Percentiles rank a stretch among this genome's conserved stretches.
Conservation (phyloP, 2,113 vertebrate species). For the Amblyopsis rosae region DNA sequence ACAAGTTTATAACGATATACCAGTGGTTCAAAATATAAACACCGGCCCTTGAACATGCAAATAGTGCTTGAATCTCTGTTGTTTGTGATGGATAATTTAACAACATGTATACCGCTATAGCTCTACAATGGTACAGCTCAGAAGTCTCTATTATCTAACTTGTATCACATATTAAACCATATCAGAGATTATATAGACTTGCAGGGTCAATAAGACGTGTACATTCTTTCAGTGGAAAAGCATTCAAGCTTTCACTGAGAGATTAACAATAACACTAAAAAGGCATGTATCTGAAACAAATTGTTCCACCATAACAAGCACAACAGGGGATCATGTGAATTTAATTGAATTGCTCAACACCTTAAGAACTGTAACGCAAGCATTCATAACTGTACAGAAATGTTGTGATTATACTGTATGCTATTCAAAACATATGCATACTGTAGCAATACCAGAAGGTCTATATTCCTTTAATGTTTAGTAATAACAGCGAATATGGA, state of each 20-base stretch:
- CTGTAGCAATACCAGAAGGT: no score
- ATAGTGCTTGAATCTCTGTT: no score
- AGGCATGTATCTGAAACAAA: slow-evolving; percentile 3
- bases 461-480: no score
- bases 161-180: background rate
- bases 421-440: no score
- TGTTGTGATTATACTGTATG: no score
- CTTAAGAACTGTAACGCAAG: slow-evolving; percentile 19
- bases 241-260: background rate
- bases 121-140: background rate
- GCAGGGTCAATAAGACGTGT: background rate
- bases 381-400: no score
- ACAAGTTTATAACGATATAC: no score
- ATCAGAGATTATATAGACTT: background rate
- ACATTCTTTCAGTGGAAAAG: background rate
- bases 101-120: slow-evolving; percentile 3
- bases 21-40: no score
- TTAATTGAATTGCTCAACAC: slow-evolving; percentile 23
- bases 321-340: slow-evolving; percentile 11
- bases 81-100: background rate
- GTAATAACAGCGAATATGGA: background rate
- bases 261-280: background rate
- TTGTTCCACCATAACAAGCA: background rate
- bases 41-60: no score
- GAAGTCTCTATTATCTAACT: background rate